Evolutionary conservation across 2,113 vertebrate species (phyloP), one percentile per base, ranked within the genome.

Genomic region (Prinia subflava): DNA sequence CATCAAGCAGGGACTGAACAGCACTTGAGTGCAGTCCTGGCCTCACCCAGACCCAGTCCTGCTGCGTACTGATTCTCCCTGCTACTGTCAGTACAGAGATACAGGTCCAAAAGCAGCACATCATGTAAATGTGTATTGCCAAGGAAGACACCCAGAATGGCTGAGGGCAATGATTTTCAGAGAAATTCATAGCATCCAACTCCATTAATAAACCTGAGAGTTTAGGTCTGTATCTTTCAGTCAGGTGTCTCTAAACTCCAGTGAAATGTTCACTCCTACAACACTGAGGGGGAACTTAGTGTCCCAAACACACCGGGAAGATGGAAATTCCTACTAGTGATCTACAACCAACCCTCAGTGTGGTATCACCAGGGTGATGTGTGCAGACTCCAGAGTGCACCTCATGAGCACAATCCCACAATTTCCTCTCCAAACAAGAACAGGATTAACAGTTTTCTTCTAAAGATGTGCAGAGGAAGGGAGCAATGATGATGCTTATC

Each of bases 101-200:
- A 18, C 12, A 20, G 30, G 19, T 35, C 55, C 69, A 49, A 24
- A 64, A 87, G 13, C 11, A 49, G 15, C 3, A 0, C n/a, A 14
- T 13, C 6, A 4, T 6, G 35, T n/a, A 19, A 84, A 49, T 12
- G 11, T 0, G 6, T 0, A 1, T 18, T 2, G 0, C 41, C 49
- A 89, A 14, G 56, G 18, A 39, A 56, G 37, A 30, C 9, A 27
- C 1, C 7, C 6, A 9, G 22, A 67, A 20, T 30, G 31, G 21
- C 42, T 5, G 15, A 85, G 18, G 30, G 21, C 49, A 67, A 13
- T 7, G 42, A 47, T 33, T 90, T 87, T 49, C 60, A 92, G n/a
- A 84, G 50, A 56, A 77, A 35, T 8, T 18, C 50, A 8, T 59
- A 12, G 31, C 31, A 53, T 17, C 14, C 46, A 74, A 23, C 12